Conservation (phyloP, 1,140 invertebrate genomes). For the Hyposmocoma kahamanoa region DNA sequence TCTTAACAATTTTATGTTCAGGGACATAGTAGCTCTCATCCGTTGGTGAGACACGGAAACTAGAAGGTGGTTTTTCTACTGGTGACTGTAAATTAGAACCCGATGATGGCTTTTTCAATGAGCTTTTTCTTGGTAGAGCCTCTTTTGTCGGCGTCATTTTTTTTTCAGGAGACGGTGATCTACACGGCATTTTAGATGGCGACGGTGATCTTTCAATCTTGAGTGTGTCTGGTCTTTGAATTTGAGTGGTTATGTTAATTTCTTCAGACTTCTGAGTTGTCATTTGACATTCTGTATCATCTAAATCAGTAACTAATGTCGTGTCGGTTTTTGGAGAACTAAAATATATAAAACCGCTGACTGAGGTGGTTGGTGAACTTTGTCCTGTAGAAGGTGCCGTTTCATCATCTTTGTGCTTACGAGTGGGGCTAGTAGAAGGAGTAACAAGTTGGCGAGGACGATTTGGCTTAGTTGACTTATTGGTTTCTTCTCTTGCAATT, state of each 20-base stretch:
- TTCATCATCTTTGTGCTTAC: slow-evolving; percentile 49
- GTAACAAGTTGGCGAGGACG: slow-evolving; percentile 47
- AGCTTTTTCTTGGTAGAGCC: slow-evolving; percentile 62
- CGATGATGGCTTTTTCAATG: slow-evolving; percentile 59
- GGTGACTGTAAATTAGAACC: slow-evolving; percentile 37
- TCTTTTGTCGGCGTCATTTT: slow-evolving; percentile 31
- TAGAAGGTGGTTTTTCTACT: slow-evolving; percentile 54
- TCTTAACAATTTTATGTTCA: slow-evolving; percentile 38
- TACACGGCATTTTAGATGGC: slow-evolving; percentile 55
- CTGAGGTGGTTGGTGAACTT: slow-evolving; percentile 71
- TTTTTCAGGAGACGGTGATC: slow-evolving; percentile 58
- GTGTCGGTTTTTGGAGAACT: slow-evolving; percentile 40
- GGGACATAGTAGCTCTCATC: slow-evolving; percentile 32
- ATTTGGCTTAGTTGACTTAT: slow-evolving; percentile 36
- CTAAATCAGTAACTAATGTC: slow-evolving; percentile 54
- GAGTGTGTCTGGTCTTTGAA: slow-evolving; percentile 23
- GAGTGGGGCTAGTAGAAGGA: slow-evolving; percentile 61
- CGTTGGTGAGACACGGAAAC: slow-evolving; percentile 51
- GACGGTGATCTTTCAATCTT: slow-evolving; percentile 31
- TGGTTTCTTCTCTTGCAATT: slow-evolving; percentile 36
- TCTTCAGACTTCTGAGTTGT: slow-evolving; percentile 22
- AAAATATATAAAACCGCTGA: slow-evolving; percentile 67
- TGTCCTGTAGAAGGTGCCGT: slow-evolving; percentile 50
- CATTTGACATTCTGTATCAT: slow-evolving; percentile 32
- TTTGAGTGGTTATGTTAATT: slow-evolving; percentile 9